Conservation (phyloP, 2,113 vertebrate species). For the Ia io region DNA sequence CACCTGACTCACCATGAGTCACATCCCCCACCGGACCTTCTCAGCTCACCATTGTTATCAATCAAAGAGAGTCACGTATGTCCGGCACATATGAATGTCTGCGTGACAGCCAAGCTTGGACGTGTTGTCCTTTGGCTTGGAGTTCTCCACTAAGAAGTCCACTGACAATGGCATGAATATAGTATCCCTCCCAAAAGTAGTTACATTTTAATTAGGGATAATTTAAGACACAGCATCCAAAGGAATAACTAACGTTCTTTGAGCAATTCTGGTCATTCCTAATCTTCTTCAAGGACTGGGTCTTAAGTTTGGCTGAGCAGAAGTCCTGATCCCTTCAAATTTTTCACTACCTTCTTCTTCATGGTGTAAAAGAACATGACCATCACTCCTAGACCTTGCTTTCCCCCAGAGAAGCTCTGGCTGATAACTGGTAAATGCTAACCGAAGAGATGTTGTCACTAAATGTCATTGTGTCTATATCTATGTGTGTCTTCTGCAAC, state of each 20-base stretch:
- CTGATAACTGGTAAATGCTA: conserved; percentile 32
- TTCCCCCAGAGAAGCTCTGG: background rate
- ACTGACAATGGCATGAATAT: background rate
- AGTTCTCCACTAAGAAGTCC: conserved; percentile 15
- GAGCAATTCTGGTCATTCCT: background rate
- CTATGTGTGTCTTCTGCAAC: conserved; percentile 40
- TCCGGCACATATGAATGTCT: background rate
- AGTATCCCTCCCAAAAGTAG: background rate
- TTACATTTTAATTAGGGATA: background rate
- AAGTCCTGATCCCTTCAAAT: background rate
- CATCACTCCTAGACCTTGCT: background rate
- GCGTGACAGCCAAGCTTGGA: background rate
- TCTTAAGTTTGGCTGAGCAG: background rate
- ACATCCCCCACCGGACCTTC: background rate
- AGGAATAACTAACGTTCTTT: background rate
- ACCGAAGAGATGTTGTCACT: conserved; percentile 33
- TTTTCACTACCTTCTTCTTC: background rate
- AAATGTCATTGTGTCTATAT: conserved; percentile 31
- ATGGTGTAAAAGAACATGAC: background rate
- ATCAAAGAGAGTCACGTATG: conserved; percentile 27
- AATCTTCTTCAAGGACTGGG: conserved; percentile 12
- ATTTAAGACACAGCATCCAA: background rate
- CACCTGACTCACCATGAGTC: conserved; percentile 58
- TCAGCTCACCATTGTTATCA: conserved; percentile 49
- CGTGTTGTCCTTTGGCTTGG: conserved; percentile 7